A percentile compares a stretch with the other conserved stretches of the same genome.
Evolutionary conservation across 2,888 invertebrate genomes (phyloP).

Genomic region (Aspidapion aeneum): DNA sequence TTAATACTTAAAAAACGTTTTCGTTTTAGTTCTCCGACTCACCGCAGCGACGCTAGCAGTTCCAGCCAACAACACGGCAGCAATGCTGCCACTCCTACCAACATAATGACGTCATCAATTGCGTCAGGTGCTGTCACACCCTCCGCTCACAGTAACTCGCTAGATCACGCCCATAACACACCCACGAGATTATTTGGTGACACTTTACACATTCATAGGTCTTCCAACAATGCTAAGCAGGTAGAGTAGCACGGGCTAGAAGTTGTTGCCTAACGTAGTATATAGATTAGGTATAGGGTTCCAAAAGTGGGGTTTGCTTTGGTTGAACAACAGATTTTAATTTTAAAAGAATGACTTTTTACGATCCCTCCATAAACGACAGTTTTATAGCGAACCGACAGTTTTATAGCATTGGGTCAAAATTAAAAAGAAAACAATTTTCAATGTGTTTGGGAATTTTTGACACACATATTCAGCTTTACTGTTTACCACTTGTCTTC

Average conservation of each 20-base stretch:
- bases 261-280: not conserved
- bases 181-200: constrained; percentile 73
- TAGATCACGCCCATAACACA: constrained; percentile 50
- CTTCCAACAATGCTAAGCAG: constrained; percentile 51
- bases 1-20: too few relatives aligned
- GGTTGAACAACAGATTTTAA: too few relatives aligned
- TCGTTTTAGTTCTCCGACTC: constrained; percentile 39
- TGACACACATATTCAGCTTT: too few relatives aligned
- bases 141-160: constrained; percentile 40
- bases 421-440: too few relatives aligned
- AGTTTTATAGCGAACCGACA: too few relatives aligned
- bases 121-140: constrained; percentile 45
- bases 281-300: too few relatives aligned
- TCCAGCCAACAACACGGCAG: constrained; percentile 28
- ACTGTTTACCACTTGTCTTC: too few relatives aligned
- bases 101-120: constrained; percentile 36
- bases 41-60: constrained; percentile 35
- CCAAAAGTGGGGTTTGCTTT: too few relatives aligned
- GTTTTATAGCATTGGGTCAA: too few relatives aligned
- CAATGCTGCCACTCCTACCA: constrained; percentile 34
- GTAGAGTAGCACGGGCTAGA: constrained; percentile 38
- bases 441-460: too few relatives aligned
- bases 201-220: constrained; percentile 55
- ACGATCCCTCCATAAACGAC: too few relatives aligned
- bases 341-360: too few relatives aligned